These are phyloP conservation scores for Drosophila kanapiae DNA, from an alignment of 1,140 invertebrate species.

Conservation along the genomic window DNA sequence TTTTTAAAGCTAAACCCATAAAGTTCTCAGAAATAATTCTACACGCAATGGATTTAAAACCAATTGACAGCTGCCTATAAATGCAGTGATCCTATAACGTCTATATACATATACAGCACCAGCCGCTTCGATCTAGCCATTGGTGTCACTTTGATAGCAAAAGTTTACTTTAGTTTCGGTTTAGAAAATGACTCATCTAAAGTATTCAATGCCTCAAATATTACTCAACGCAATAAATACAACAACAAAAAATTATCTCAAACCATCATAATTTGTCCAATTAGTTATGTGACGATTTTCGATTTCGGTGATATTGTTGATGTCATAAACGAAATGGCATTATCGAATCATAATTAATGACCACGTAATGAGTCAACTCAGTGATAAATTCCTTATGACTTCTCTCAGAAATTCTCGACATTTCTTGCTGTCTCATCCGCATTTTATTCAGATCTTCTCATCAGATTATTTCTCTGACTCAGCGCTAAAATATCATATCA, in stretches of 20 bases:
- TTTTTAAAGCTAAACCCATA: no score
- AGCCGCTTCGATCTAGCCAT: not conserved
- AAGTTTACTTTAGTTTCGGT: not conserved
- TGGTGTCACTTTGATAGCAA: no score
- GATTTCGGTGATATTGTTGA: constrained; percentile 9
- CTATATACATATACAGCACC: not conserved
- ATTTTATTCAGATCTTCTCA: constrained; percentile 8
- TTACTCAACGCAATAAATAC: not conserved
- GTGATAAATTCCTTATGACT: constrained; percentile 18
- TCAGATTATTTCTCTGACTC: constrained; percentile 15
- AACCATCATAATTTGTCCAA: not conserved
- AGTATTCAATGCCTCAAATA: not conserved
- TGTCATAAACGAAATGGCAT: constrained; percentile 5
- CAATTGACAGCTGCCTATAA: no score
- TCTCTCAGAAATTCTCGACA: constrained; percentile 12
- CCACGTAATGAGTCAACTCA: constrained; percentile 29
- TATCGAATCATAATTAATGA: constrained; percentile 31
- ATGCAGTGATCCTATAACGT: not conserved
- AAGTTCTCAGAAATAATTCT: no score
- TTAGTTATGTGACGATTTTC: constrained; percentile 1
- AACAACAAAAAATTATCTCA: not conserved
- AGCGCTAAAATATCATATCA: not conserved
- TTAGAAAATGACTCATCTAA: not conserved
- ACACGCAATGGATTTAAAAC: no score
- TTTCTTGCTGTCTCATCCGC: constrained; percentile 18